Percentiles rank a stretch among this genome's conserved stretches.
These are phyloP conservation scores for Limnephilus rhombicus DNA, from an alignment of 2,888 invertebrate species.

Conservation along the genomic window DNA sequence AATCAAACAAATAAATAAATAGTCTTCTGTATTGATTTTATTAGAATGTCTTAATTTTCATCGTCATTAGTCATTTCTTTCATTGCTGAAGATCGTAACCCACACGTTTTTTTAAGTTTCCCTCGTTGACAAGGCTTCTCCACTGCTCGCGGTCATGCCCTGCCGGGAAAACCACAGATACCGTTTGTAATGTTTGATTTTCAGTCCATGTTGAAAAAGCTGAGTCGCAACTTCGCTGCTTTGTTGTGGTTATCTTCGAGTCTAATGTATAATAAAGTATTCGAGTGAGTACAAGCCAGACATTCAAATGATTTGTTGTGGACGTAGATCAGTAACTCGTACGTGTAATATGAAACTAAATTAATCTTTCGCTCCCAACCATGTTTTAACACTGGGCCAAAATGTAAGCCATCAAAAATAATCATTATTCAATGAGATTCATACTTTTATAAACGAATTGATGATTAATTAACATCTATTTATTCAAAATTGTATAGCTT, in stretches of 20 bases:
- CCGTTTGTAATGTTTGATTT: no score
- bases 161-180: no score
- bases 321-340: slow-evolving; percentile 25
- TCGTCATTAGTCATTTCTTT: no score
- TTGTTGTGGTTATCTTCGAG: background rate
- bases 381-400: background rate
- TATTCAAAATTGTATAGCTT: background rate
- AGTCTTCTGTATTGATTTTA: no score
- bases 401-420: background rate
- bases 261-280: background rate
- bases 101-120: no score
- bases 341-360: background rate
- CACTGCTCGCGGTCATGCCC: no score
- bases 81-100: no score
- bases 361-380: background rate
- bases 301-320: slow-evolving; percentile 14
- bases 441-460: background rate
- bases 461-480: background rate
- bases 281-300: background rate
- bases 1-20: no score
- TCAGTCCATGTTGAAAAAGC: background rate
- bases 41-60: no score
- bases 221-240: background rate
- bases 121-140: no score
- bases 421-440: background rate